Evolutionary conservation across 1,140 invertebrate species (phyloP).

Genomic region (Pemphigus obesinymphae): DNA sequence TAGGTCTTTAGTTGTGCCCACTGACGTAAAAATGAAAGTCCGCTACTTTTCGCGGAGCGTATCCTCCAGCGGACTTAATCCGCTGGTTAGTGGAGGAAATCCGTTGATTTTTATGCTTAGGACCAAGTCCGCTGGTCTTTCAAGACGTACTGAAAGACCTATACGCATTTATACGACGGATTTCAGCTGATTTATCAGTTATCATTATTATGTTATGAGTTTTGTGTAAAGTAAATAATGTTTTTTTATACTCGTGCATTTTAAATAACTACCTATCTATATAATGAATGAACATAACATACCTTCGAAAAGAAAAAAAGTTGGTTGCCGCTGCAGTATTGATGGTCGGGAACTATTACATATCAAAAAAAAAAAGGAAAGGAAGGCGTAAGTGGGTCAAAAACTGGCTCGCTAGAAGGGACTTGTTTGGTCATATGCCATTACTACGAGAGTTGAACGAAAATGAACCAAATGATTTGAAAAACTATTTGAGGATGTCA

Average conservation of each 20-base stretch:
- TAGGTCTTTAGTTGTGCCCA: no score
- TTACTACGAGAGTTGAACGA: neutral
- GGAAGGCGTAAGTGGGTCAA: neutral
- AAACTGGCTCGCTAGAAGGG: neutral
- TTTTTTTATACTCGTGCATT: neutral
- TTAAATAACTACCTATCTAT: no score
- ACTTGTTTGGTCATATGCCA: neutral
- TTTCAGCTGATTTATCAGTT: neutral
- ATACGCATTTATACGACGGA: neutral
- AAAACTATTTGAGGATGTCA: conserved; percentile 20
- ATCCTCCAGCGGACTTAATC: neutral
- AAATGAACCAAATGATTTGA: conserved; percentile 13
- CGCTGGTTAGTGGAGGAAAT: conserved; percentile 5
- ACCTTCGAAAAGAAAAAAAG: neutral
- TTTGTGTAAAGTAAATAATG: no score
- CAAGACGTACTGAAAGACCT: conserved; percentile 5
- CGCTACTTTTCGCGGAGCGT: no score
- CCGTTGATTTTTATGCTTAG: conserved; percentile 6
- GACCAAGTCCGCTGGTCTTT: neutral
- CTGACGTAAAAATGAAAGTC: no score
- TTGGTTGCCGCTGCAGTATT: conserved; percentile 1
- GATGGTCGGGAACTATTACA: neutral
- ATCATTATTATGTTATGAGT: neutral
- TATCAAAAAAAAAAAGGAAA: neutral
- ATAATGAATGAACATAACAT: neutral